Evolutionary conservation across 2,888 invertebrate genomes (phyloP), one percentile per base, ranked within the genome.

Genomic region (Scotopteryx bipunctaria): DNA sequence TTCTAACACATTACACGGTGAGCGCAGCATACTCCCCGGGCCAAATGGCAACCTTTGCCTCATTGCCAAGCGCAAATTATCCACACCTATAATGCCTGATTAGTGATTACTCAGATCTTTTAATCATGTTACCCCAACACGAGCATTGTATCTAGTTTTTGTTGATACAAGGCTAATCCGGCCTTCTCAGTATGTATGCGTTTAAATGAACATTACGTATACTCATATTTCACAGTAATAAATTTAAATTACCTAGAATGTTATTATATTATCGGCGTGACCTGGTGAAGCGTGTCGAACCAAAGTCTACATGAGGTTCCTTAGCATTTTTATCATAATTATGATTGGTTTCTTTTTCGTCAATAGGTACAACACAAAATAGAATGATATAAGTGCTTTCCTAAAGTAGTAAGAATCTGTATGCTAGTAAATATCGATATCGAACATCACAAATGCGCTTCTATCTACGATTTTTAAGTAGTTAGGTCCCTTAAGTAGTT

Each of bases 31-130:
- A 14, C 38, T 6, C 37, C 43, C 17, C 38, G 23, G 11, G 8
- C 25, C 37, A 45, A 14, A 36, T 17, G 9, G 41, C 64, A 73
- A 68, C 71, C 73, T 76, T 71, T 67, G 61, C 56, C 55, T 72
- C 71, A 72, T 73, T 70, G 69, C 73, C 64, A 60, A 49, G 47
- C 55, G 50, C 53, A 63, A 59, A 56, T 61, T 45, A 57, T 55
- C 55, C 46, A 38, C 49, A 48, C 37, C 37, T 50, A 31, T 44
- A 38, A 32, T 51, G 46, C 37, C 45, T 57, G 46, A 55, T 48
- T 51, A 48, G 44, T 59, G 33, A 50, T 51, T 53, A 53, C 48
- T 43, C 19, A 31, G 37, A 23, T 35, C 57, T 54, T 55, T 45
- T 48, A 55, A 57, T 56, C 31, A 51, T 38, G 35, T 27, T 53